These are phyloP conservation scores for Aporophyla lueneburgensis DNA, from an alignment of 2,888 invertebrate genomes.

Conservation along the genomic window DNA sequence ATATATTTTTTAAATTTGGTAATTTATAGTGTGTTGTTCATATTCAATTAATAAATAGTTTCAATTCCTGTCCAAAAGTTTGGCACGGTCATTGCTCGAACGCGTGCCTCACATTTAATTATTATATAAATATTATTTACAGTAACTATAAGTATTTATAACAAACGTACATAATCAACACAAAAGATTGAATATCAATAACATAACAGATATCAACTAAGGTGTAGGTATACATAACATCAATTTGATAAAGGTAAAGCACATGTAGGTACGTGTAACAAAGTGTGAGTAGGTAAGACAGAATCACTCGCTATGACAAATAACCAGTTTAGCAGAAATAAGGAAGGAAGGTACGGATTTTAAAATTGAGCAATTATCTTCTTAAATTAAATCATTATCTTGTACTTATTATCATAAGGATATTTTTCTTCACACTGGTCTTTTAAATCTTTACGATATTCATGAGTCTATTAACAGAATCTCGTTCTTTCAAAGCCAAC, in stretches of 20 bases:
- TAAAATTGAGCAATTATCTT: conserved; percentile 88
- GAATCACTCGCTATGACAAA: conserved; percentile 35
- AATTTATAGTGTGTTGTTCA: conserved; percentile 67
- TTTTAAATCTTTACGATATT: conserved; percentile 65
- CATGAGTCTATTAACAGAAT: conserved; percentile 62
- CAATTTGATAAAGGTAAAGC: conserved; percentile 32
- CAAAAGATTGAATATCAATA: conserved; percentile 25
- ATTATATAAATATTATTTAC: conserved; percentile 66
- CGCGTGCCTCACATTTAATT: conserved; percentile 65
- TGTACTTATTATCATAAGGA: conserved; percentile 87
- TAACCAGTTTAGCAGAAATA: conserved; percentile 49
- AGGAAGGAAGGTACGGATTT: conserved; percentile 68
- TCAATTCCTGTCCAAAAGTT: conserved; percentile 83
- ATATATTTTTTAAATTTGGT: conserved; percentile 70
- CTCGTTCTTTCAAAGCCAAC: conserved; percentile 65
- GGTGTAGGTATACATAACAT: conserved; percentile 15
- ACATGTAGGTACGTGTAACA: conserved; percentile 28
- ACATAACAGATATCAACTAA: conserved; percentile 24
- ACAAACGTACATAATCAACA: conserved; percentile 41
- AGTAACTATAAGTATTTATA: conserved; percentile 44
- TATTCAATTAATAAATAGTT: conserved; percentile 71
- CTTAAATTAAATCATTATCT: conserved; percentile 85
- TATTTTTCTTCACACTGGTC: conserved; percentile 72
- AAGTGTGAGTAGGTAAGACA: conserved; percentile 14
- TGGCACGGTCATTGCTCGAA: conserved; percentile 71